Evolutionary conservation across 2,113 vertebrate species (phyloP), one percentile per base, ranked within the genome.

Genomic region (Fregetta grallaria): DNA sequence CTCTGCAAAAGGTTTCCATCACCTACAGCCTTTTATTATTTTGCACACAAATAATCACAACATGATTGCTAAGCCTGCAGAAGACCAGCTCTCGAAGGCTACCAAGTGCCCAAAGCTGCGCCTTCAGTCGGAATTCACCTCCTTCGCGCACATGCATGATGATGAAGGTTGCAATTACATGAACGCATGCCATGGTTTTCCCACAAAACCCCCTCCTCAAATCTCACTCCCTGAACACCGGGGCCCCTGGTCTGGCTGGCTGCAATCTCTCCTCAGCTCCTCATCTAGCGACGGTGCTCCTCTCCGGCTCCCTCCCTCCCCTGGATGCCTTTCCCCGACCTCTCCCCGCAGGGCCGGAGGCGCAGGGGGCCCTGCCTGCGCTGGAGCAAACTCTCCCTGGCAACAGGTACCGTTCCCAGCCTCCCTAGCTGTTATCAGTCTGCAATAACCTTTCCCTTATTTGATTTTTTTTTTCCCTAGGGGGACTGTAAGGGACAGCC

Each of bases 381-480:
- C 61, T 26, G 56, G n/a, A 71, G 70, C 56, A 88, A 93, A 61
- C 71, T 91, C 92, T 65, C 80, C 95, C 56, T 94, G 81, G 94
- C 92, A 91, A 89, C 96, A 93, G 53, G 84, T 89, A 23, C 36
- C 0, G 0, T 81, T 81, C 90, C 90, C 91, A 90, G 94, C 84
- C 81, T 91, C 92, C 66, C 78, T 32, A 34, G 62, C 96, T 91
- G 74, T 73, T 97, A 97, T 93, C 96, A 90, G 90, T n/a, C 81
- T n/a, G 40, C 77, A 91, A 29, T 86, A 94, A 95, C 93, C 92
- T 93, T 97, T 91, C 87, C 85, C 81, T 96, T 93, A 83, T 61
- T 95, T 83, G 71, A 47, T 84, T 63, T 38, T 68, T 73, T 38
- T 62, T 38, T 8, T 0, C 42, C 83, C 34, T 14, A 34, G 40